These are phyloP conservation scores for Chaetoderma sp. DNA, from an alignment of 2,888 invertebrate species.

Conservation along the genomic window DNA sequence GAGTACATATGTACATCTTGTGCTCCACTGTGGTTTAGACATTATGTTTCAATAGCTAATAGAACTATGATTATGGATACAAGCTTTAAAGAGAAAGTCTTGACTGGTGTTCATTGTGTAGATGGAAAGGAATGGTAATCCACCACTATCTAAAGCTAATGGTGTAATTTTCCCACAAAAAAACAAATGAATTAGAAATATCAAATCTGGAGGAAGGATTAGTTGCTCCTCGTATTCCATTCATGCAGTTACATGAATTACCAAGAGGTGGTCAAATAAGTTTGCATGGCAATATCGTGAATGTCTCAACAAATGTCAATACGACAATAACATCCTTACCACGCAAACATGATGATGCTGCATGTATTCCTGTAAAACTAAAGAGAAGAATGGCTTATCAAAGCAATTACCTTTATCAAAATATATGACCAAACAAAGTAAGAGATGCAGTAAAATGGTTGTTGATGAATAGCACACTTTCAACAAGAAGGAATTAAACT, in stretches of 20 bases:
- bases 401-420: conserved; percentile 30
- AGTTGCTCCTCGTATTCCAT: conserved; percentile 58
- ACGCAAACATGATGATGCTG: conserved; percentile 17
- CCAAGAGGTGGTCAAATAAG: conserved; percentile 1
- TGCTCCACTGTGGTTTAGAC: too few species aligned
- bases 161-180: conserved; percentile 24
- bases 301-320: not conserved
- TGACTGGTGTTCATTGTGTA: too few species aligned
- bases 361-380: conserved; percentile 29
- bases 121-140: too few species aligned
- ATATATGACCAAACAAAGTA: conserved; percentile 31
- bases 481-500: conserved; percentile 17
- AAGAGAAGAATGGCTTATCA: conserved; percentile 32
- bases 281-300: conserved; percentile 1
- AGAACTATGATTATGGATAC: too few species aligned
- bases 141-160: conserved; percentile 27
- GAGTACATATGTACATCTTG: too few species aligned
- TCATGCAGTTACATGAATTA: conserved; percentile 61
- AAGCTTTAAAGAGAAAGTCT: too few species aligned
- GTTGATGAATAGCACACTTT: conserved; percentile 8
- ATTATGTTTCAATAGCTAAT: too few species aligned
- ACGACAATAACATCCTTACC: conserved; percentile 14
- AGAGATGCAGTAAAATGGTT: conserved; percentile 20
- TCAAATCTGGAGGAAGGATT: conserved; percentile 59
- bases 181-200: conserved; percentile 28